Conservation (phyloP, 2,797 vertebrate species). For the Cyclura pinguis region DNA sequence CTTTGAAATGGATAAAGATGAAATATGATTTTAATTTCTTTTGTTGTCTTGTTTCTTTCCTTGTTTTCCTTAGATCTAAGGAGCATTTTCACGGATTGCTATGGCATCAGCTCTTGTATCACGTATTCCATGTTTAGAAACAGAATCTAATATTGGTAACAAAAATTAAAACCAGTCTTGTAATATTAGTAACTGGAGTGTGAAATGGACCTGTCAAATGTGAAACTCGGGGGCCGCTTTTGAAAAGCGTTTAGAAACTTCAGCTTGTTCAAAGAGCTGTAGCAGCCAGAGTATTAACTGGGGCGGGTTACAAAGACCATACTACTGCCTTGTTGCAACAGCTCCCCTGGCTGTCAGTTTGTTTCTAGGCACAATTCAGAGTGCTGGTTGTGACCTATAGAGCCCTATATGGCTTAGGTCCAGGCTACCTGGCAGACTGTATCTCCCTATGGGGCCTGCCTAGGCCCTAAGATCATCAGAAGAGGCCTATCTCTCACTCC, state of each 20-base stretch:
- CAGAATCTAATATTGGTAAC: conserved; percentile 15
- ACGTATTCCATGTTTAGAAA: neutral
- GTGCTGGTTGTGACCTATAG: too few species aligned
- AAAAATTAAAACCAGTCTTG: rapidly evolving
- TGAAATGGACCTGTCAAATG: neutral
- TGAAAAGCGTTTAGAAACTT: neutral
- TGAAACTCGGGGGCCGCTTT: neutral
- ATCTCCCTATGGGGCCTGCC: too few species aligned
- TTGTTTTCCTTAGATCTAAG: conserved; percentile 30
- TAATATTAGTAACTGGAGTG: neutral
- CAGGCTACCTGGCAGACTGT: too few species aligned
- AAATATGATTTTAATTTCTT: conserved; percentile 5
- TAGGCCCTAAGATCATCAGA: too few species aligned
- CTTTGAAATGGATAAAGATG: neutral
- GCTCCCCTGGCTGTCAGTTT: neutral
- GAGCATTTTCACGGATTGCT: conserved; percentile 8
- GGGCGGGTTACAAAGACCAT: too few species aligned
- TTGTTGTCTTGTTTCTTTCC: neutral
- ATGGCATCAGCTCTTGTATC: conserved; percentile 20
- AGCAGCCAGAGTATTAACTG: neutral
- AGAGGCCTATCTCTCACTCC: too few species aligned
- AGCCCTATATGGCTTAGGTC: too few species aligned
- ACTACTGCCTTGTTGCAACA: neutral
- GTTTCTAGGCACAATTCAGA: too few species aligned
- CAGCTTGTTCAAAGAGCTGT: neutral